These are phyloP conservation scores for Lumbricus terrestris DNA, from an alignment of 2,888 invertebrate genomes.

Conservation along the genomic window DNA sequence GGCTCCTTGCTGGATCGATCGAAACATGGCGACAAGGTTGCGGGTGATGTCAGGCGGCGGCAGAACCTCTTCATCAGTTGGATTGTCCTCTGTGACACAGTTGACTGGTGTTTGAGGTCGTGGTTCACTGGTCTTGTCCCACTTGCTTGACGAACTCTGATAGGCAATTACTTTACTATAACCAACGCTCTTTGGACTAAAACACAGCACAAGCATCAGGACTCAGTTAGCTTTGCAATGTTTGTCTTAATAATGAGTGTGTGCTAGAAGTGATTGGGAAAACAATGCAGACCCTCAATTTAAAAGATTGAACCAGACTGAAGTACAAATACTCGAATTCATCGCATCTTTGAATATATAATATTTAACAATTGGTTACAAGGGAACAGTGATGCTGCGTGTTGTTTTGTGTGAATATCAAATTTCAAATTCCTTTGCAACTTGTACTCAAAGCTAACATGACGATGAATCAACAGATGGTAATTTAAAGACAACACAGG, in stretches of 20 bases:
- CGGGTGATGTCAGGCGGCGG: constrained; percentile 24
- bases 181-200: background rate
- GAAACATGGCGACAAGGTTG: constrained; percentile 31
- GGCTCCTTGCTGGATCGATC: constrained; percentile 19
- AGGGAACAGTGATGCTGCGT: background rate
- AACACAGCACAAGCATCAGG: background rate
- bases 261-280: too few relatives aligned
- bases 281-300: too few relatives aligned
- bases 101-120: background rate
- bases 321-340: background rate
- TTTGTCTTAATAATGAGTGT: too few relatives aligned
- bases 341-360: background rate
- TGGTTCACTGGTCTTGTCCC: background rate
- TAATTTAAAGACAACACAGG: too few relatives aligned
- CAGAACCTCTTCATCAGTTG: background rate
- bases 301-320: background rate
- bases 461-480: too few relatives aligned
- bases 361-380: background rate
- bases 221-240: background rate
- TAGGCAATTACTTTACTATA: background rate
- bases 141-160: background rate
- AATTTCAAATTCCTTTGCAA: too few relatives aligned
- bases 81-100: background rate
- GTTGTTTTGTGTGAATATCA: background rate
- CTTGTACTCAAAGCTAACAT: too few relatives aligned